Conservation (phyloP, 37 sponge, comb jelly and placozoan species). For the Oopsacas minuta region DNA sequence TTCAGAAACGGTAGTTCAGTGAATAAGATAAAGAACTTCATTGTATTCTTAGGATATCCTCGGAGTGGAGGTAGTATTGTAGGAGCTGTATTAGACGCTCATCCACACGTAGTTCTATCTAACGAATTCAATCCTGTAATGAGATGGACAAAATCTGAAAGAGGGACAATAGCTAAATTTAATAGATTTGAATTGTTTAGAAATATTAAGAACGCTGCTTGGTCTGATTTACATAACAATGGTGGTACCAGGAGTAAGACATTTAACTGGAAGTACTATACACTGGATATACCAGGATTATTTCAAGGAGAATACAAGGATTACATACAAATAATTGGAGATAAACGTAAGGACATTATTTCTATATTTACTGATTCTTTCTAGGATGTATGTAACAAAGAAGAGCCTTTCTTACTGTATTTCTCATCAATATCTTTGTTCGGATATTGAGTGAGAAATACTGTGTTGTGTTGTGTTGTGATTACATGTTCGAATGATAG, state of each 20-base stretch:
- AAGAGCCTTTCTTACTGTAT: too few species aligned
- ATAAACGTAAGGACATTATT: neutral
- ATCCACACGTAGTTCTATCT: conserved; percentile 43
- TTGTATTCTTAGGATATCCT: conserved; percentile 47
- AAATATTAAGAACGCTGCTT: neutral
- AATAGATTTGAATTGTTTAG: neutral
- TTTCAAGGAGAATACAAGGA: neutral
- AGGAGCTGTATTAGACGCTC: conserved; percentile 45
- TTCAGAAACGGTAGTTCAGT: neutral
- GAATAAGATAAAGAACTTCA: conserved; percentile 20
- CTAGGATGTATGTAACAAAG: too few species aligned
- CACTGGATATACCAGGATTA: neutral
- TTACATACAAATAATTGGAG: conserved; percentile 1
- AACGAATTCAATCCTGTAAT: conserved; percentile 14
- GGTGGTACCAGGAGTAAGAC: neutral
- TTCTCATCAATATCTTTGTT: too few species aligned
- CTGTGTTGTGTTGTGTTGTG: too few species aligned
- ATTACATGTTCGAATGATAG: too few species aligned
- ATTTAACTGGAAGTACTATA: neutral
- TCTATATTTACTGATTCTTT: too few species aligned
- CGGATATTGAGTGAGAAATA: too few species aligned
- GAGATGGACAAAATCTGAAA: neutral
- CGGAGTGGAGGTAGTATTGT: conserved; percentile 46
- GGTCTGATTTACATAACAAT: neutral
- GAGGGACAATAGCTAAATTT: neutral